Evolutionary conservation across 2,888 invertebrate genomes (phyloP).

Genomic region (Agrotis ipsilon): DNA sequence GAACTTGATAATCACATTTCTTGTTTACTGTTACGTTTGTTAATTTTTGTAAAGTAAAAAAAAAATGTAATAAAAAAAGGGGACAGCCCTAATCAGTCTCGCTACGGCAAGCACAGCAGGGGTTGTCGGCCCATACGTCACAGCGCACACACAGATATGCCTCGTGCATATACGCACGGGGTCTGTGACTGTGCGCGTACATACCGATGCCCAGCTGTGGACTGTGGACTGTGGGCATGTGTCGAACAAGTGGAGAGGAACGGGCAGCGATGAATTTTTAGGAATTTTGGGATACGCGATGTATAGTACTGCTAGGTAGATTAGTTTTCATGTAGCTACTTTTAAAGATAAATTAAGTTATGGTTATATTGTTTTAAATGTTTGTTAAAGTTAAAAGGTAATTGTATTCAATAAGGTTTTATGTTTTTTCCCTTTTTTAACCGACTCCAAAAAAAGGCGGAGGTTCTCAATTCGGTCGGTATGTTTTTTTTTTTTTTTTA

Average conservation of each 20-base stretch:
- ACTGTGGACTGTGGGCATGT: constrained; percentile 58
- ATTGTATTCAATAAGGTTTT: no score
- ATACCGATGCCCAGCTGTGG: constrained; percentile 73
- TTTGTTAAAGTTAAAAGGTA: no score
- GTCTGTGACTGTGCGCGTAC: constrained; percentile 54
- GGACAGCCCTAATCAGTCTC: constrained; percentile 71
- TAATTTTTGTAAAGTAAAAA: no score
- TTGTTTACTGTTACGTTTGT: no score
- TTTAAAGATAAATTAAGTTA: no score
- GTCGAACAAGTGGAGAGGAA: constrained; percentile 67
- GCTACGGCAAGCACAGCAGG: constrained; percentile 77
- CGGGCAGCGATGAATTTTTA: constrained; percentile 41
- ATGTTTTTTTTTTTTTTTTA: no score
- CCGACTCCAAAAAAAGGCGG: no score
- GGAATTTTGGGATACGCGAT: constrained; percentile 51
- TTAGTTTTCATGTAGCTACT: neutral
- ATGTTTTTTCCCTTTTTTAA: no score
- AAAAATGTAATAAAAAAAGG: neutral
- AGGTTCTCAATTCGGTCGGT: no score
- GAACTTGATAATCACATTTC: rapidly evolving
- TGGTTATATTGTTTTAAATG: no score
- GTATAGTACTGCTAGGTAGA: constrained; percentile 8
- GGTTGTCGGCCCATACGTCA: constrained; percentile 78
- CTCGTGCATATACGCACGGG: constrained; percentile 4
- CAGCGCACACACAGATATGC: constrained; percentile 59